A percentile compares a stretch with the other conserved stretches of the same genome.
These are phyloP conservation scores for Pentamera pediparva DNA, from an alignment of 53 echinoderm and acorn worm species.

Conservation along the genomic window DNA sequence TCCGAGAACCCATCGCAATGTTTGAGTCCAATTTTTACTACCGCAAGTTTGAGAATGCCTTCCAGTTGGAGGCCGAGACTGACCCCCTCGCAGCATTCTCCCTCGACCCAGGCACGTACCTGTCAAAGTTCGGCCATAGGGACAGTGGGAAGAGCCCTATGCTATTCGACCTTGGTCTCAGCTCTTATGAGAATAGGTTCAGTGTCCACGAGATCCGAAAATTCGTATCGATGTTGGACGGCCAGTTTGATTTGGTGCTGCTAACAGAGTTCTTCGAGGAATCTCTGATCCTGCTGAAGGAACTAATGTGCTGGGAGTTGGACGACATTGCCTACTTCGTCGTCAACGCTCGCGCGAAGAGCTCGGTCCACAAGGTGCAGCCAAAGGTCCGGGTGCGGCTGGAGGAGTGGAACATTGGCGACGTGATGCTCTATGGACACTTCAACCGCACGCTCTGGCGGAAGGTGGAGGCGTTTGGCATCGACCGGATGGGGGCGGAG, in stretches of 20 bases:
- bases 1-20: conserved; percentile 86
- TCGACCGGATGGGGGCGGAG: conserved; percentile 62
- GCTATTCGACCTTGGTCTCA: conserved; percentile 75
- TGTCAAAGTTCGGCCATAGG: not conserved
- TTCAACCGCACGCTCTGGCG: conserved; percentile 79
- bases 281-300: conserved; percentile 67
- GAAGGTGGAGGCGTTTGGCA: conserved; percentile 64
- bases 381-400: conserved; percentile 31
- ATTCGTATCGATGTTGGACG: conserved; percentile 31
- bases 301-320: conserved; percentile 81
- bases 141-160: conserved; percentile 64
- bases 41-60: conserved; percentile 21
- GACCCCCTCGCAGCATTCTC: conserved; percentile 43
- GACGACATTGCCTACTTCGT: conserved; percentile 75
- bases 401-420: conserved; percentile 69
- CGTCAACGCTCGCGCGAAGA: conserved; percentile 67
- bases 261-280: conserved; percentile 89
- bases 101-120: conserved; percentile 33
- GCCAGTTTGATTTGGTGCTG: conserved; percentile 77
- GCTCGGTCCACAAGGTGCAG: conserved; percentile 44
- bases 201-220: conserved; percentile 1
- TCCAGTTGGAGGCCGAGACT: too few species aligned
- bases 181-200: conserved; percentile 19
- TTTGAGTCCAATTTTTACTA: conserved; percentile 79
- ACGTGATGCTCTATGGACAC: conserved; percentile 58